Base-by-base conservation (phyloP, 1,140 invertebrate species). In the Thalassaphorura encarpata region DNA sequence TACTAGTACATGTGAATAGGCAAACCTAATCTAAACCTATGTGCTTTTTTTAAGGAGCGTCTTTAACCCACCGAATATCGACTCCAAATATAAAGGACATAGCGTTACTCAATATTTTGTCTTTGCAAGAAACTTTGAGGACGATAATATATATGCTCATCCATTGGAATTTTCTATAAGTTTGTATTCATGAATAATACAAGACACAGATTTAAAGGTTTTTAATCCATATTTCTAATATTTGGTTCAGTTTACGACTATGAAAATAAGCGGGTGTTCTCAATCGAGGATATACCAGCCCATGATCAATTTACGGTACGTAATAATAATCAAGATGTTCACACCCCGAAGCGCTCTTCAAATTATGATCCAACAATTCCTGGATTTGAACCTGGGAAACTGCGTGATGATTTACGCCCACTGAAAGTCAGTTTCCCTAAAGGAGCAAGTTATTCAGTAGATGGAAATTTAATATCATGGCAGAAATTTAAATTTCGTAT, bases 91-190 rank as follows among this genome's bases (percentile, higher is more conserved):
- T n/a, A n/a, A n/a, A n/a, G n/a, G n/a, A n/a, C n/a, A n/a, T n/a
- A 19, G 56, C 8, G 18, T 64, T 21, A 41, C 57, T 13, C 58
- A 64, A 29, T 15, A 54, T 0, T 64, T 58, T 43, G 56, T 60
- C 45, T 64, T 57, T 39, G 28, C 24, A 3, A 45, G 58, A 11
- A 46, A 45, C 21, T 57, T 33, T n/a, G 21, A 45, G 2, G 49
- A 60, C 2, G 62, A 64, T 28, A 64, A 64, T 33, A 54, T 60
- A 19, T 64, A 64, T 36, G 62, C 62, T 11, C 62, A 64, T 56
- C 62, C 62, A 0, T 16, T 64, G 26, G 47, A 54, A 15, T 64
- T 64, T 45, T 33, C 51, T 4, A 24, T 47, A 36, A 27, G 62
- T 63, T 53, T 1, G 24, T 11, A 39, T n/a, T n/a, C n/a, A n/a